Evolutionary conservation across 2,797 vertebrate genomes (phyloP), one percentile per base, ranked within the genome.

Genomic region (Atherinosoma microstoma): DNA sequence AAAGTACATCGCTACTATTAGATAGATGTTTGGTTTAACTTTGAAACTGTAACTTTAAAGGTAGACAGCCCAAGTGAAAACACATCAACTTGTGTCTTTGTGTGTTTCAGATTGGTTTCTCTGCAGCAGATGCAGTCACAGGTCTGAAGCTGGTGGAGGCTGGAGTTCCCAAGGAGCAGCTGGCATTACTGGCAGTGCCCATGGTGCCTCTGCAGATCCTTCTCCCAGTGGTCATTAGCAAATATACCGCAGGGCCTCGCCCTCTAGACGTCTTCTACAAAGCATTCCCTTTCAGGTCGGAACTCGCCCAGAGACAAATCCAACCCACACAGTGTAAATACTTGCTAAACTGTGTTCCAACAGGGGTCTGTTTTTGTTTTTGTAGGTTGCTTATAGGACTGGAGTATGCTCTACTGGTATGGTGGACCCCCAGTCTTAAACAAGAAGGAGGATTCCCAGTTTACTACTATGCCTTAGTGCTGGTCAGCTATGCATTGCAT

Each of bases 181-280:
- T 99, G 73, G 98, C 98, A 6, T 93, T 99, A 67, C 79, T 99
- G 79, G 98, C 97, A 0, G 98, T 99, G 78, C 98, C 98, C 34
- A 98, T 99, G 97, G 98, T 99, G 78, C 98, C 98, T 70, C 79
- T 99, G 47, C 98, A 99, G 93, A 99, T 99, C 77, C 90, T 99
- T 13, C 40, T 99, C 59, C 98, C 98, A 16, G 78, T 99, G 70
- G 72, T 99, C 72, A 99, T 99, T 93, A 99, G 98, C 94, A 99
- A 96, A 87, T 99, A 99, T 91, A 99, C 98, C 3, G 97, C 98
- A 0, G 98, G 98, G 2, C 97, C 97, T 57, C 93, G 96, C 67
- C 98, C 98, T 5, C 93, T 99, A 34, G 95, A 99, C 63, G 71
- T 98, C 1, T 99, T 98, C 92, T 97, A 97, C 89, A 98, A 95